Base-by-base conservation (phyloP, 2,888 invertebrate genomes). In the Cryptus armator region DNA sequence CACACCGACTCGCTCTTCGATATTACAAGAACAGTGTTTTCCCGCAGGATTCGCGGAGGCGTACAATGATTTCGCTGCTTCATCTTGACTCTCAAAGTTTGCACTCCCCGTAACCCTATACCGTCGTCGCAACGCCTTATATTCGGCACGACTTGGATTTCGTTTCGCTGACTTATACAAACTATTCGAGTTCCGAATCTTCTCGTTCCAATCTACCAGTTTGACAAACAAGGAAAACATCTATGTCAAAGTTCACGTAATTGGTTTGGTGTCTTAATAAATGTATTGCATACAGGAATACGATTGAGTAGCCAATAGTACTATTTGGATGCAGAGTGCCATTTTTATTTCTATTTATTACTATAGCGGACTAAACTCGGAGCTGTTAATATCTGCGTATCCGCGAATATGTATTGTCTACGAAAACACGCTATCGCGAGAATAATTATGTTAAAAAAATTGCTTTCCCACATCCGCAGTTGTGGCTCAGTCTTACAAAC, bases 401-500 rank as follows among this genome's bases (percentile, higher is more conserved):
- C 37, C 37, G 37, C 37, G 6, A 37, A 37, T 37, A 37, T 9
- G 6, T 37, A 0, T 37, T 37, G 5, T 9, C 37, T 37, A 37
- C 37, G 5, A 37, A 37, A 37, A 37, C 37, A 37, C 37, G 5
- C 16, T 67, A 67, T 32, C 2, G 2, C 48, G 14, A 71, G 4
- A 24, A 19, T 56, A 19, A 14, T 56, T 32, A 16, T 59, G 43
- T 56, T 16, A 9, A 32, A 74, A 7, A 16, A 59, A 74, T 75
- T 44, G 53, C 16, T 53, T 53, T 78, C 70, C 16, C 46, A 10
- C 79, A 85, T 89, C 95, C 94, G 64, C 95, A 97, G 97, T 97
- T 92, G 96, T 97, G 90, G 96, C 96, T 80, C 96, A 97, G 92
- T 95, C 96, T 83, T 97, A 96, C 94, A 96, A 96, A 94, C 96